Conservation (phyloP, 2,888 invertebrate genomes). For the Ophion ellenae region DNA sequence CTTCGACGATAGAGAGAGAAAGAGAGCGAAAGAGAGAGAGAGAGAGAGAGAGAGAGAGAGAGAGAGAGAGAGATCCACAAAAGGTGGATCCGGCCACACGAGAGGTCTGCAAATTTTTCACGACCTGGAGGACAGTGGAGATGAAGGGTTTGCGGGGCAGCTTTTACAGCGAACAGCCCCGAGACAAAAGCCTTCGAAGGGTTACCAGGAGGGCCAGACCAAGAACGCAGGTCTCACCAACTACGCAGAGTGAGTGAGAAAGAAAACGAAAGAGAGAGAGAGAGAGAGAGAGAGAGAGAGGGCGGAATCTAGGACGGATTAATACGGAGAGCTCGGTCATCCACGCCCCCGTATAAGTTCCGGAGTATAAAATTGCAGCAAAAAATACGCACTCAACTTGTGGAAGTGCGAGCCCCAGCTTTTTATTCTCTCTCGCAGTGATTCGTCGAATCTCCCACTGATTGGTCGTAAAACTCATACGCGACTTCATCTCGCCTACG, state of each 20-base stretch:
- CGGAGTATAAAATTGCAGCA: neutral
- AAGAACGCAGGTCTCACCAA: slow-evolving; percentile 9
- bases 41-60: neutral
- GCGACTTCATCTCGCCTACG: neutral
- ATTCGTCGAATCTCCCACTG: neutral
- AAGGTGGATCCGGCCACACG: slow-evolving; percentile 43
- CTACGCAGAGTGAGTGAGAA: neutral
- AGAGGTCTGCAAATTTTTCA: slow-evolving; percentile 65
- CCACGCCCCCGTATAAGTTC: neutral
- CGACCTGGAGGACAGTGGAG: slow-evolving; percentile 40
- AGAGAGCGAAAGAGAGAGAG: neutral
- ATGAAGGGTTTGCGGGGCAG: slow-evolving; percentile 60
- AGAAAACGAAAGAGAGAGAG: neutral
- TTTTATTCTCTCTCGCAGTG: neutral
- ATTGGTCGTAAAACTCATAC: neutral
- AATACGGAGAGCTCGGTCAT: neutral
- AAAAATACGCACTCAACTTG: neutral
- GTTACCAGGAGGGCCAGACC: slow-evolving; percentile 26
- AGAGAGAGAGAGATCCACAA: neutral
- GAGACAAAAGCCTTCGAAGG: slow-evolving; percentile 59
- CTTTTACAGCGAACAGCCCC: slow-evolving; percentile 52
- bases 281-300: too few relatives aligned
- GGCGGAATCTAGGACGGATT: neutral
- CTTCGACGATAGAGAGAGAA: neutral
- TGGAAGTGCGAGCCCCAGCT: neutral